These are phyloP conservation scores for Zoroaster sp. DNA, from an alignment of 53 echinoderm and acorn worm species.

Conservation along the genomic window DNA sequence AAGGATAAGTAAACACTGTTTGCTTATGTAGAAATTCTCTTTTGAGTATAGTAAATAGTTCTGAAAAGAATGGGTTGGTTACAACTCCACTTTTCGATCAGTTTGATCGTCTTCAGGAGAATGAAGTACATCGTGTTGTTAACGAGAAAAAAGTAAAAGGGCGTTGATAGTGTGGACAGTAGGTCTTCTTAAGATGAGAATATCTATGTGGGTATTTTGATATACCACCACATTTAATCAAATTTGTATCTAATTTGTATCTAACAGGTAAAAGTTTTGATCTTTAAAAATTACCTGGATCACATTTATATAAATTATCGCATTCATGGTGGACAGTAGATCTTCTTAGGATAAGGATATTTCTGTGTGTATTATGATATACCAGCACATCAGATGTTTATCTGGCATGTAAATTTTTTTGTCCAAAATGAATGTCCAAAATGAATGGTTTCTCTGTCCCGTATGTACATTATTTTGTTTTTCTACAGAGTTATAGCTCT, in stretches of 20 bases:
- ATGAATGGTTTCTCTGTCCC: not conserved
- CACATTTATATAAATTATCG: not conserved
- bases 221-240: not conserved
- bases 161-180: too few species aligned
- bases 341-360: too few species aligned
- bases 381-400: not conserved
- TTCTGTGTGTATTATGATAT: not conserved
- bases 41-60: too few species aligned
- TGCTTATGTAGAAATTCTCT: too few species aligned
- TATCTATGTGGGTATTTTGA: not conserved
- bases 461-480: not conserved
- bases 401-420: not conserved
- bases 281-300: not conserved
- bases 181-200: too few species aligned
- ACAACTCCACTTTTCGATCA: too few species aligned
- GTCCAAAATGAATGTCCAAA: not conserved
- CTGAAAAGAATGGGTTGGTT: too few species aligned
- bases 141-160: too few species aligned
- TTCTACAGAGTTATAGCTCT: not conserved
- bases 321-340: too few species aligned
- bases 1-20: too few species aligned
- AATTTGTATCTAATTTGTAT: not conserved
- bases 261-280: not conserved
- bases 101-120: too few species aligned
- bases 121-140: too few species aligned